Conservation (phyloP, 2,888 invertebrate species). For the Asteroscopus sphinx region DNA sequence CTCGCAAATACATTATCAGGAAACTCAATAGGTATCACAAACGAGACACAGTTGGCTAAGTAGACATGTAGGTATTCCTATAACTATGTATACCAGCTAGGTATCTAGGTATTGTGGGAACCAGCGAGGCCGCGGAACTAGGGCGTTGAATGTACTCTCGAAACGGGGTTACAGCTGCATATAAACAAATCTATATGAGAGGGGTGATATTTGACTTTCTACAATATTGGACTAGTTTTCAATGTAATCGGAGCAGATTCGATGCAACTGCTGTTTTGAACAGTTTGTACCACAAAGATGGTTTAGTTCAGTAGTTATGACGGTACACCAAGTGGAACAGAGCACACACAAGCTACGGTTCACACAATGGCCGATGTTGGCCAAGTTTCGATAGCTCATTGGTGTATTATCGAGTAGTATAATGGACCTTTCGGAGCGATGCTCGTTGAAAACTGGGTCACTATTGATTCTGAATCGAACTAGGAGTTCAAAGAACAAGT, state of each 20-base stretch:
- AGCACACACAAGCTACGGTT: not conserved
- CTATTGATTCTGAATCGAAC: slow-evolving; percentile 41
- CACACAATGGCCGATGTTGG: slow-evolving; percentile 23
- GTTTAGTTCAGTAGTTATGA: slow-evolving; percentile 13
- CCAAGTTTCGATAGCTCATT: slow-evolving; percentile 21
- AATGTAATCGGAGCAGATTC: slow-evolving; percentile 19
- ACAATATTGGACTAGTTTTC: slow-evolving; percentile 35
- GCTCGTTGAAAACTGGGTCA: slow-evolving; percentile 44
- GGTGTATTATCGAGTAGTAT: slow-evolving; percentile 34
- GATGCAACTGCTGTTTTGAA: slow-evolving; percentile 20
- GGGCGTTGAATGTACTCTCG: slow-evolving; percentile 72
- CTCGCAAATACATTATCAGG: slow-evolving; percentile 12
- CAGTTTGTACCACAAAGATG: slow-evolving; percentile 21
- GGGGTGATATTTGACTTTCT: slow-evolving; percentile 33
- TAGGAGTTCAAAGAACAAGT: slow-evolving; percentile 38
- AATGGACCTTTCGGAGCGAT: slow-evolving; percentile 38
- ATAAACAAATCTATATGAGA: slow-evolving; percentile 52
- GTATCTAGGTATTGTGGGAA: slow-evolving; percentile 67
- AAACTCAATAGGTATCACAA: slow-evolving; percentile 29
- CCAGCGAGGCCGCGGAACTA: slow-evolving; percentile 73
- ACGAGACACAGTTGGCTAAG: slow-evolving; percentile 21
- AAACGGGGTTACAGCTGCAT: slow-evolving; percentile 70
- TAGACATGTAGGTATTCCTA: slow-evolving; percentile 21
- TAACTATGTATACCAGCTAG: slow-evolving; percentile 16
- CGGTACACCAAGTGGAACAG: slow-evolving; percentile 1